Base-by-base conservation (phyloP, 2,797 vertebrate genomes). In the Caiman crocodilus region DNA sequence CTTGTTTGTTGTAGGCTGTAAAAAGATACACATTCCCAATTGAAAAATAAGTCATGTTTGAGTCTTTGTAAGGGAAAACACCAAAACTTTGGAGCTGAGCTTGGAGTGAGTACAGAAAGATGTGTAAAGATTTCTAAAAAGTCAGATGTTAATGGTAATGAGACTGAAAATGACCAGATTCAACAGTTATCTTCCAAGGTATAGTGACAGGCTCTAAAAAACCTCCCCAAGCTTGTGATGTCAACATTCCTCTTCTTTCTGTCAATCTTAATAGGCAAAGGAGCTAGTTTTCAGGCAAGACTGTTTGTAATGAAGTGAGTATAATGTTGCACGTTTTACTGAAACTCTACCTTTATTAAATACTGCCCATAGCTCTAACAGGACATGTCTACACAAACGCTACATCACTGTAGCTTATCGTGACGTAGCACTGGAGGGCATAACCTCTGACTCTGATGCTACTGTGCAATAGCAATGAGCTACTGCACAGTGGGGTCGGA, bases 151-250 rank as follows among this genome's bases (percentile, higher is more conserved):
- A 79, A 67, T 85, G 88, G 69, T 86, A 90, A 84, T 88, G 95
- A 93, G 94, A 61, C 56, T 94, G 69, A 90, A 93, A 88, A 92
- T 87, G 59, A 86, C 74, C 50, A 90, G 59, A 56, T 96, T 96
- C 88, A 74, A 4, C 82, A 94, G 79, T 82, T 82, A 93, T 50
- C 76, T 85, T 86, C 69, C 61, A 71, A 84, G 94, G 75, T 92
- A 85, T 89, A 95, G 93, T 96, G 95, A 92, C 95, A 97, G 87
- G 75, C 94, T 65, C 74, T 91, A 58, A 76, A 84, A 81, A 79
- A 95, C 59, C 85, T 89, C 58, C 94, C 94, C 88, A 91, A 92
- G 96, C 69, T 96, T 96, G 74, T 96, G 92, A 79, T 92, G 93
- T 77, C 84, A 92, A 14, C 76, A 20, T 81, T 91, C 89, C n/a